phyloP scores from a whole-genome alignment of 2,888 invertebrate genomes.

The Gasteruption jaculator region DNA sequence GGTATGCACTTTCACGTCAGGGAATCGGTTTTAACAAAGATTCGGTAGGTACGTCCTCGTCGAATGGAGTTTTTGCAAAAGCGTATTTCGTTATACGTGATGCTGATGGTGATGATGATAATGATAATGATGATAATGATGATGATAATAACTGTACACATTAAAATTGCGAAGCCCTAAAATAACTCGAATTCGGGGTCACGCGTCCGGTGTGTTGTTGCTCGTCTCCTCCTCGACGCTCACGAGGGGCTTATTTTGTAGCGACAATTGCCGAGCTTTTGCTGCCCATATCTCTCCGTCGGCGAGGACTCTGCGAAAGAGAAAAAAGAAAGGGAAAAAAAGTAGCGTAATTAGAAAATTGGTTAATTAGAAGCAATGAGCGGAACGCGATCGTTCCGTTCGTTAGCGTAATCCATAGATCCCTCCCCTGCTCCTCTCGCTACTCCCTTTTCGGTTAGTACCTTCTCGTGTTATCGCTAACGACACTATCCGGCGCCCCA shows the following conservation, averaged over 20 bases:
- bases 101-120: too few species aligned
- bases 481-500: slow-evolving; percentile 75
- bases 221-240: slow-evolving; percentile 37
- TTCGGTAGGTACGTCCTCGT: too few species aligned
- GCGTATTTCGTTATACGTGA: too few species aligned
- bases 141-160: slow-evolving; percentile 33
- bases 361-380: too few species aligned
- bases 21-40: too few species aligned
- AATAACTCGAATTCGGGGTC: slow-evolving; percentile 35
- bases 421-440: neutral
- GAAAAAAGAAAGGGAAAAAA: neutral
- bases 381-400: too few species aligned
- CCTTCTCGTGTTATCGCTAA: slow-evolving; percentile 63
- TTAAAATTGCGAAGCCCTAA: slow-evolving; percentile 33
- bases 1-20: too few species aligned
- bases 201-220: slow-evolving; percentile 38
- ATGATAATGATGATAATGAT: too few species aligned
- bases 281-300: slow-evolving; percentile 44
- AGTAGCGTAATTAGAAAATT: too few species aligned
- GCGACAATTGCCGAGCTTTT: slow-evolving; percentile 40
- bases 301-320: slow-evolving; percentile 39
- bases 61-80: too few species aligned
- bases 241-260: slow-evolving; percentile 29
- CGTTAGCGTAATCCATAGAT: neutral
- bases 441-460: slow-evolving; percentile 23